phyloP scores from a whole-genome alignment of 2,113 vertebrate genomes.

The Oenanthe oenanthe region DNA sequence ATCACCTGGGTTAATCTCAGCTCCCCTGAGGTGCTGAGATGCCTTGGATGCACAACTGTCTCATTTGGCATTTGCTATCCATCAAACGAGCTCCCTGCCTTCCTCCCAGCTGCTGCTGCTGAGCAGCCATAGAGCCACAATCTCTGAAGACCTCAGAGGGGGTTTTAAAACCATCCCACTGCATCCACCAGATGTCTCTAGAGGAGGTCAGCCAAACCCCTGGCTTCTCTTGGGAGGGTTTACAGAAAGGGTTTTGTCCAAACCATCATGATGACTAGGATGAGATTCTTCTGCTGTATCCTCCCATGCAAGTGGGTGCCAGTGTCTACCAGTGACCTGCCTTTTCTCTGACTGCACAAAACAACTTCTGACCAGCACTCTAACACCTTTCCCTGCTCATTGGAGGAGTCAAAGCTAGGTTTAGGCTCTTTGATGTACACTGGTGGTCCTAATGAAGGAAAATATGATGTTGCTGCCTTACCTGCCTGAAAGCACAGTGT shows the following conservation, averaged over 20 bases:
- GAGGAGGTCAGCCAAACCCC: neutral
- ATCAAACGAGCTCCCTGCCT: neutral
- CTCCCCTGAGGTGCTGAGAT: neutral
- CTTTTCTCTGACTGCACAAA: neutral
- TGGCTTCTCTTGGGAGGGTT: neutral
- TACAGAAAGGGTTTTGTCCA: neutral
- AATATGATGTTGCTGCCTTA: neutral
- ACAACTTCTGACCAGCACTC: neutral
- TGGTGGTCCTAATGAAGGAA: neutral
- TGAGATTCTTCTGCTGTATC: neutral
- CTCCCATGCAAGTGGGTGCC: neutral
- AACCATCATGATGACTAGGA: neutral
- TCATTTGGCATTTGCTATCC: neutral
- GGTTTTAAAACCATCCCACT: neutral
- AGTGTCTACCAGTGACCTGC: neutral
- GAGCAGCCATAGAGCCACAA: neutral
- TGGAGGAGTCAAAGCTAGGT: neutral
- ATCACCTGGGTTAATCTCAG: neutral
- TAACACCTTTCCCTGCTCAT: neutral
- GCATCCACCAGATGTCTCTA: neutral
- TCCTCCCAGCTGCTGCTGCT: neutral
- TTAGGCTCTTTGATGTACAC: neutral
- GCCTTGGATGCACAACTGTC: neutral
- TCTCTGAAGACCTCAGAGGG: neutral
- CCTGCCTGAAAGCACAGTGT: neutral